A percentile compares a stretch with the other conserved stretches of the same genome.
phyloP scores from a whole-genome alignment of 2,113 vertebrate genomes.

The Oceanites oceanicus region DNA sequence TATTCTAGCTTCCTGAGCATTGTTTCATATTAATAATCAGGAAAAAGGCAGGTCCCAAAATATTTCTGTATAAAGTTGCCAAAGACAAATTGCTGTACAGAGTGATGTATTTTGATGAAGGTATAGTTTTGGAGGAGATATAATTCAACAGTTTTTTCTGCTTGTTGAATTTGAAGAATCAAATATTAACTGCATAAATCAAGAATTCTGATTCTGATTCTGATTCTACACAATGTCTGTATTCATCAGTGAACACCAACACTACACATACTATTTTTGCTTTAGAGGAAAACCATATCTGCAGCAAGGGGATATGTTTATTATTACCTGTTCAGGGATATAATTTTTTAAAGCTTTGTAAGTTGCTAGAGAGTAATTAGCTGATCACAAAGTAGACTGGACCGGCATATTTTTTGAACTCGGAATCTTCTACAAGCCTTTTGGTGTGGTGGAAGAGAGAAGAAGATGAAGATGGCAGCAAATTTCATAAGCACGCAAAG shows the following conservation, averaged over 20 bases:
- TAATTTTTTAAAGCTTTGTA: background rate
- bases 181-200: background rate
- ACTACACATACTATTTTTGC: background rate
- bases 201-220: background rate
- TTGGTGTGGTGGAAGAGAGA: background rate
- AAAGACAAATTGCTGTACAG: background rate
- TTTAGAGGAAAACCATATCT: background rate
- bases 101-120: background rate
- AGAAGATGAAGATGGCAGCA: background rate
- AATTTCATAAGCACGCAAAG: background rate
- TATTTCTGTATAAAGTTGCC: background rate
- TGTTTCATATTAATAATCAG: background rate
- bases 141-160: background rate
- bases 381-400: background rate
- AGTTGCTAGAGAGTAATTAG: background rate
- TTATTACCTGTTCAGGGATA: background rate
- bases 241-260: background rate
- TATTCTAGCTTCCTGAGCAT: background rate
- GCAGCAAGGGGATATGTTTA: background rate
- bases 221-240: background rate
- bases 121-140: background rate
- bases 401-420: accelerated
- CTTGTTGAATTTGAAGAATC: background rate
- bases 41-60: background rate
- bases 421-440: background rate